Conservation (phyloP, 2,888 invertebrate genomes). For the Heliconius hortense region DNA sequence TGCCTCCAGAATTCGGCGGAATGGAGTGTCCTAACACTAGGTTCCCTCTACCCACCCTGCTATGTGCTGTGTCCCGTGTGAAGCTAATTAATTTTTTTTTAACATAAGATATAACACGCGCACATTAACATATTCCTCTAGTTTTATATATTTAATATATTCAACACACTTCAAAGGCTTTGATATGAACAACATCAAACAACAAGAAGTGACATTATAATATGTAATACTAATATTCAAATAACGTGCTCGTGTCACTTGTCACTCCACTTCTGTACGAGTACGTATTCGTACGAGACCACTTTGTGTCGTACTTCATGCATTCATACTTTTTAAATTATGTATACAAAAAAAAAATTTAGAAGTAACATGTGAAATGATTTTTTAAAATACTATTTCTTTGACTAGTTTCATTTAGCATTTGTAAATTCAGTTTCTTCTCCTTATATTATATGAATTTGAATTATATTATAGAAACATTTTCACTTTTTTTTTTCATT, state of each 20-base stretch:
- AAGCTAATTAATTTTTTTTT: too few species aligned
- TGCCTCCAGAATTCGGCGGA: too few species aligned
- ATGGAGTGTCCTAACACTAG: too few species aligned
- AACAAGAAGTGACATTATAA: too few species aligned
- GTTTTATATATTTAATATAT: not conserved
- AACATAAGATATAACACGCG: not conserved
- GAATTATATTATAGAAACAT: too few species aligned
- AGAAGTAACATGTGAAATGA: not conserved
- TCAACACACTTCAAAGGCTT: conserved; percentile 2
- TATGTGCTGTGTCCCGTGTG: too few species aligned
- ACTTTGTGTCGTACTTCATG: not conserved
- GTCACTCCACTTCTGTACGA: not conserved
- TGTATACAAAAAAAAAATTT: not conserved
- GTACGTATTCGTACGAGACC: not conserved
- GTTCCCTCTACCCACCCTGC: too few species aligned
- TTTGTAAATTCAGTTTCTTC: too few species aligned
- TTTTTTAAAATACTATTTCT: too few species aligned
- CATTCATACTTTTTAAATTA: not conserved
- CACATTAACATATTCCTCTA: not conserved
- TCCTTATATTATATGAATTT: too few species aligned
- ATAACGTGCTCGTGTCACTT: not conserved
- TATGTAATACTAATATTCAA: not conserved
- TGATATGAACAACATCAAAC: not conserved
- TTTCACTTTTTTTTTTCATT: too few species aligned
- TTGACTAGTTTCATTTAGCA: not conserved